phyloP scores from a whole-genome alignment of 2,888 invertebrate genomes.

The Tenodera sinensis region DNA sequence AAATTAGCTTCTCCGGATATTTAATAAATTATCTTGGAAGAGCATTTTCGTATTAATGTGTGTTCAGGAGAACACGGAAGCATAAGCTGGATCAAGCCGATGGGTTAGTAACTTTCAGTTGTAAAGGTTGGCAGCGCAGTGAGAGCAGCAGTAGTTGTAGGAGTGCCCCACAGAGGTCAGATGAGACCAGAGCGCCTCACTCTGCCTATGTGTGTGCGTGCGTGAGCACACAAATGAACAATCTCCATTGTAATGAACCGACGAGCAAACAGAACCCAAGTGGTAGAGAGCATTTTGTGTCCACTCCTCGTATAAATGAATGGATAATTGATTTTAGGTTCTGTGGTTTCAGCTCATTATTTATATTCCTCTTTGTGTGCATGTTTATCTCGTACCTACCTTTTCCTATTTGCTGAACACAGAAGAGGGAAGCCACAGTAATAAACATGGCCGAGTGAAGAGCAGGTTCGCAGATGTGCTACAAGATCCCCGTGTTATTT shows the following conservation, averaged over 20 bases:
- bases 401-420: not conserved
- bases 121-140: not conserved
- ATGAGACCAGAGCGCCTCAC: not conserved
- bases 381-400: not conserved
- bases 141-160: not conserved
- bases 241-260: conserved; percentile 6
- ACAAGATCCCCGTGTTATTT: not conserved
- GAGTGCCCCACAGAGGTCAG: not conserved
- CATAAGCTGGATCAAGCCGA: no score
- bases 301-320: not conserved
- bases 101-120: not conserved
- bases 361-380: not conserved
- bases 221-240: conserved; percentile 10
- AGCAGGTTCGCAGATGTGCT: not conserved
- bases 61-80: not conserved
- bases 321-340: conserved; percentile 11
- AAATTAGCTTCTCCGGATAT: no score
- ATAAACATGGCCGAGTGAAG: not conserved
- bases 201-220: not conserved
- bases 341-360: conserved; percentile 12
- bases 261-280: not conserved
- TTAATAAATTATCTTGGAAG: no score
- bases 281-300: not conserved
- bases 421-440: not conserved
- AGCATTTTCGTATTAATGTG: not conserved